Evolutionary conservation across 2,888 invertebrate species (phyloP), one percentile per base, ranked within the genome.

Genomic region (Cenopis cana): DNA sequence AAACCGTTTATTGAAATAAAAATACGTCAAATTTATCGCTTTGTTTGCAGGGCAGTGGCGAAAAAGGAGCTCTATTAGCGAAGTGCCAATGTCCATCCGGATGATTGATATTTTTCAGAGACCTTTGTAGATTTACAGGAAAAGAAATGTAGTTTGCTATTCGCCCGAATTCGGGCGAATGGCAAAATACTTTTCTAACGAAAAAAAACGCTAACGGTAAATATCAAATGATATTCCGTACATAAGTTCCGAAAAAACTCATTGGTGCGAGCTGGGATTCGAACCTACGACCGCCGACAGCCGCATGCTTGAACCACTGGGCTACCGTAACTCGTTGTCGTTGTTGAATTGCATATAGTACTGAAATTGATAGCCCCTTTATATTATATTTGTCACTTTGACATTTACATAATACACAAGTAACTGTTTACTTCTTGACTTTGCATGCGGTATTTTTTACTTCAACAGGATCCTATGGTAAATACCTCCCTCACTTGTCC

Each of bases 31-130:
- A 64, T n/a, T 59, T 38, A 36, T 41, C 52, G 29, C 14, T 41
- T 46, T 54, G 52, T 68, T 60, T 52, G 41, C 24, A 41, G 18
- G 10, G 18, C 9, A 52, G 18, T 64, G 46, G n/a, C 14, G 46
- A 46, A 54, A 59, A 33, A 10, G 38, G 17, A 61, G 54, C 9
- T 61, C 59, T 60, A 54, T 68, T 54, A 61, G 41, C 46, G 10
- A 41, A 54, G 33, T 68, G 68, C 50, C 38, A 29, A 41, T 46
- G 52, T 54, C 60, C 46, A 54, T 54, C 41, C 14, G 38, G 12
- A 67, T 67, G 67, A 52, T 52, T 60, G 68, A 68, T 52, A 60
- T 59, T 68, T 60, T 60, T 29, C 41, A 60, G 50, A 68, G 33
- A 0, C 52, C 24, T 29, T 17, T 60, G 52, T 52, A 12, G n/a